These are phyloP conservation scores for Leucoma salicis DNA, from an alignment of 2,888 invertebrate species.

Conservation along the genomic window DNA sequence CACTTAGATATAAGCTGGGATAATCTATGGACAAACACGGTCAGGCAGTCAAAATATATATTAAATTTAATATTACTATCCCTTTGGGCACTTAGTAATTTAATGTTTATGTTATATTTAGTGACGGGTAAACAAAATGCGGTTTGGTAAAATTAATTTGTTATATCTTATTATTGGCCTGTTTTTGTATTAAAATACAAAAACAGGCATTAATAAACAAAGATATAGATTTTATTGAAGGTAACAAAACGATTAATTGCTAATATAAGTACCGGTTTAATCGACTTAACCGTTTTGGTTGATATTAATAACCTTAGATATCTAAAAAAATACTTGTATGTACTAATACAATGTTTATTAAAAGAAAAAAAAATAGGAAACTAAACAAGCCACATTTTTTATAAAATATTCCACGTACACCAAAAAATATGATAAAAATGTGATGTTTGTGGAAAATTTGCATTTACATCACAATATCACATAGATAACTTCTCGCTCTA, in stretches of 20 bases:
- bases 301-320: no score
- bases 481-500: slow-evolving; percentile 7
- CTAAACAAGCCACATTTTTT: no score
- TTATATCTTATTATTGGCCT: slow-evolving; percentile 11
- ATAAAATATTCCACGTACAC: slow-evolving; percentile 2
- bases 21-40: slow-evolving; percentile 58
- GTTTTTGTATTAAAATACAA: no score
- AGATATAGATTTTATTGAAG: no score
- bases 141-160: slow-evolving; percentile 9
- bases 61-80: slow-evolving; percentile 70
- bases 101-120: slow-evolving; percentile 37
- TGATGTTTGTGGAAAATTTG: neutral
- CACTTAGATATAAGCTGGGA: slow-evolving; percentile 62
- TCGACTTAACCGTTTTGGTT: no score
- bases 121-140: slow-evolving; percentile 23
- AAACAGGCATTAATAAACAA: no score
- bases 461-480: slow-evolving; percentile 10
- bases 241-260: no score
- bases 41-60: slow-evolving; percentile 58
- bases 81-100: slow-evolving; percentile 47
- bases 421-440: neutral
- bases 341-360: no score
- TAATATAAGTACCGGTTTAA: no score
- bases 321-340: no score
- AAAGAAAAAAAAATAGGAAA: no score